Evolutionary conservation across 1,140 invertebrate genomes (phyloP), one percentile per base, ranked within the genome.

Genomic region (Yoshiicerus persimilis): DNA sequence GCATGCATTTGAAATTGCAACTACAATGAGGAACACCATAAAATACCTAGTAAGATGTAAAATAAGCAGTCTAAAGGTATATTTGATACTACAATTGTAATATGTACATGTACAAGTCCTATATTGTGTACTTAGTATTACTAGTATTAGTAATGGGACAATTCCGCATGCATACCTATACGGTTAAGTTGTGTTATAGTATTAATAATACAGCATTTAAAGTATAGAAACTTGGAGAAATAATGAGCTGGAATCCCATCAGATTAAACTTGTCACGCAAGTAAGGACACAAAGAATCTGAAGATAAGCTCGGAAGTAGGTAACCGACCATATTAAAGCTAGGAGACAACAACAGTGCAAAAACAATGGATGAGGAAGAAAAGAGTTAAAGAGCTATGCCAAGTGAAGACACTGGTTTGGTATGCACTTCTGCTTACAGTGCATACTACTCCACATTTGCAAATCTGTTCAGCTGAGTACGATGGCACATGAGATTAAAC

Each of bases 241-340:
- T 80, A 80, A 80, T 80, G 75, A 80, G 75, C 20, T 80, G 75
- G 75, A 80, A 80, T 80, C 75, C 32, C 75, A 80, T 80, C 75
- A 80, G 75, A 80, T 80, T 80, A 80, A 80, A 80, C 75, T 80
- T 80, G 75, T 80, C 75, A 80, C 75, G 75, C 75, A 80, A 80
- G 20, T 80, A 80, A 23, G 32, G 75, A 80, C 75, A 36, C 32
- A 80, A 80, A n/a, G 30, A 80, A 80, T 38, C 30, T 80, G n/a
- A 34, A 80, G 30, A 80, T 80, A 80, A n/a, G 16, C 66, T 70
- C 25, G 66, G 66, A 70, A 70, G 66, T 80, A 80, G 34, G 75
- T 80, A 80, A 38, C 30, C 34, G 30, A 80, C 13, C 75, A 80
- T 23, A 80, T 20, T 36, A 38, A 34, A 34, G 5, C 27, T 27